Conservation (phyloP, 1,140 invertebrate genomes). For the Zophobas atratus region DNA sequence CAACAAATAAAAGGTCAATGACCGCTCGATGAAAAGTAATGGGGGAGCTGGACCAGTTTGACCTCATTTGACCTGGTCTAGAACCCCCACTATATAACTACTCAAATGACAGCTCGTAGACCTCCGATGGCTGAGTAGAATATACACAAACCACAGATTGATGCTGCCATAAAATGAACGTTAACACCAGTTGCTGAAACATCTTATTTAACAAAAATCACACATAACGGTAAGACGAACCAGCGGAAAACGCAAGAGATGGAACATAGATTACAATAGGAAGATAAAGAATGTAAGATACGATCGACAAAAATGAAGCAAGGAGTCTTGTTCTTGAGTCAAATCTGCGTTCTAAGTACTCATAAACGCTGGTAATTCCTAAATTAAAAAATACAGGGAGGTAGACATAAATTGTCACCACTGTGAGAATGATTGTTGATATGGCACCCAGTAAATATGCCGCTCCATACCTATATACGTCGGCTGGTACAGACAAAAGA, state of each 20-base stretch:
- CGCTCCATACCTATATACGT: slow-evolving; percentile 82
- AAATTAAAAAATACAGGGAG: slow-evolving; percentile 81
- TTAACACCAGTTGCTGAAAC: slow-evolving; percentile 77
- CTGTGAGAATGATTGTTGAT: not conserved
- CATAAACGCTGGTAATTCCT: slow-evolving; percentile 81
- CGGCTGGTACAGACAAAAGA: slow-evolving; percentile 82
- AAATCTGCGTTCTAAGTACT: slow-evolving; percentile 72
- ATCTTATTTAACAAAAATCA: not conserved
- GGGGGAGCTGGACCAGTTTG: too few relatives aligned
- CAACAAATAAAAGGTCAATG: too few relatives aligned
- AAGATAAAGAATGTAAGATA: slow-evolving; percentile 69
- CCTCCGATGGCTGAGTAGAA: slow-evolving; percentile 86
- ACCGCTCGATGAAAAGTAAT: too few relatives aligned
- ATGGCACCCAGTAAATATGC: slow-evolving; percentile 71
- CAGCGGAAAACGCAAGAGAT: slow-evolving; percentile 73
- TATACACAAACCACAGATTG: slow-evolving; percentile 82
- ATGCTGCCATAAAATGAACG: slow-evolving; percentile 75
- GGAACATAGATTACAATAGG: slow-evolving; percentile 77
- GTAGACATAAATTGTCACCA: slow-evolving; percentile 64
- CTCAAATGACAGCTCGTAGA: slow-evolving; percentile 82
- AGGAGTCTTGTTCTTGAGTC: slow-evolving; percentile 70
- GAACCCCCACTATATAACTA: too few relatives aligned
- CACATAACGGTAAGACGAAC: slow-evolving; percentile 55
- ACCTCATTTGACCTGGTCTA: too few relatives aligned
- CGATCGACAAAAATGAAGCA: slow-evolving; percentile 72